phyloP scores from a whole-genome alignment of 2,113 vertebrate species.

The Nycticebus coucang region DNA sequence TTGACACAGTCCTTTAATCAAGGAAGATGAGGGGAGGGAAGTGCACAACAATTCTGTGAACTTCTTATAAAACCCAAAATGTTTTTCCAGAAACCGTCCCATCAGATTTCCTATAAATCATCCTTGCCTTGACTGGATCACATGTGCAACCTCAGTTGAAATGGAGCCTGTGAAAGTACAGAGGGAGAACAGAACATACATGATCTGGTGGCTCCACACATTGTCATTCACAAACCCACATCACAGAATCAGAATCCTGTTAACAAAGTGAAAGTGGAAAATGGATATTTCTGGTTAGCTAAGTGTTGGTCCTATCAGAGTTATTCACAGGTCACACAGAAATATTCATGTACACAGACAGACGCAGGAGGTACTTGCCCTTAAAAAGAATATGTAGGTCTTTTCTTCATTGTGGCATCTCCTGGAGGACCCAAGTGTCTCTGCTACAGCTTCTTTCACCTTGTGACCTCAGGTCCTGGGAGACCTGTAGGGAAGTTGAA shows the following conservation, averaged over 20 bases:
- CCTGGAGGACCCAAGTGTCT: too few relatives aligned
- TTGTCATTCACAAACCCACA: neutral
- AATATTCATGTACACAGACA: neutral
- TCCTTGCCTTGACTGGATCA: neutral
- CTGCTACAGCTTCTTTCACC: too few relatives aligned
- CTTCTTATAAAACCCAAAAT: neutral
- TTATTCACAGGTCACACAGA: neutral
- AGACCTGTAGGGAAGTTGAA: too few relatives aligned
- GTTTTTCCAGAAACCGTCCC: neutral
- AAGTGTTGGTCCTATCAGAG: neutral
- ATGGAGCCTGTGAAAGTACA: neutral
- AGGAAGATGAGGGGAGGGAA: neutral
- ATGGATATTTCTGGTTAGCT: neutral
- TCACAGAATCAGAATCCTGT: neutral
- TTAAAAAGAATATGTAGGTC: neutral
- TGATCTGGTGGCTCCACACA: neutral
- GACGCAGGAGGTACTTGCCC: neutral
- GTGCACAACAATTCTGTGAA: neutral
- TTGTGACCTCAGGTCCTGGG: too few relatives aligned
- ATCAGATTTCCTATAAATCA: neutral
- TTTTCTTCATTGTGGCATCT: too few relatives aligned
- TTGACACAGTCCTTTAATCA: neutral
- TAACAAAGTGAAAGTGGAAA: neutral
- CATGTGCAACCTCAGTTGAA: neutral
- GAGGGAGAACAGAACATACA: neutral